Conservation (phyloP, 2,113 vertebrate genomes). For the Urocynchramus pylzowi region DNA sequence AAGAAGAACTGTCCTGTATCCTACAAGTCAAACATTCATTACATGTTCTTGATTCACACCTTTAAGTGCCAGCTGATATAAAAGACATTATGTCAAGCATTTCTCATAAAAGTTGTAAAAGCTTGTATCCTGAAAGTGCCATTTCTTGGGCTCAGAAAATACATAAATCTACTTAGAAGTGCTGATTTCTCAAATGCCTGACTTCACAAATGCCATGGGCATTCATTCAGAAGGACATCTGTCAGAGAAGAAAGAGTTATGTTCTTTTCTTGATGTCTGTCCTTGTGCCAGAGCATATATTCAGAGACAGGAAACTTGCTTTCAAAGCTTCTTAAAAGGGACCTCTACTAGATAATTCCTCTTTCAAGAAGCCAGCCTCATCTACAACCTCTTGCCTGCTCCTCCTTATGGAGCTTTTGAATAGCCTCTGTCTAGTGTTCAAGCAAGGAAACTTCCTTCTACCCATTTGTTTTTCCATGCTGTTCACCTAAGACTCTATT, state of each 20-base stretch:
- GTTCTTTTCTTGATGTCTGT: neutral
- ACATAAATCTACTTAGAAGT: neutral
- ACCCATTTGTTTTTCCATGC: neutral
- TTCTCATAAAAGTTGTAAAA: neutral
- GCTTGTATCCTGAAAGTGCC: neutral
- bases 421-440: neutral
- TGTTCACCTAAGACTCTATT: neutral
- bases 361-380: neutral
- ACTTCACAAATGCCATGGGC: neutral
- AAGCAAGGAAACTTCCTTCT: neutral
- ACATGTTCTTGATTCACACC: neutral
- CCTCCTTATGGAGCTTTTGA: neutral
- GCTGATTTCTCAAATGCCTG: neutral
- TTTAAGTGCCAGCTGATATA: neutral
- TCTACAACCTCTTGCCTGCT: neutral
- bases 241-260: neutral
- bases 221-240: slow-evolving; percentile 23
- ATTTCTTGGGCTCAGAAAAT: neutral
- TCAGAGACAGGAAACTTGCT: neutral
- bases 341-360: neutral
- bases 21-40: neutral
- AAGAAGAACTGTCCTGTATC: neutral
- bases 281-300: neutral
- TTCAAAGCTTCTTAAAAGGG: neutral
- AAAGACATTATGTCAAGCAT: neutral